Evolutionary conservation across 2,113 vertebrate genomes (phyloP).

Genomic region (Helogale parvula): DNA sequence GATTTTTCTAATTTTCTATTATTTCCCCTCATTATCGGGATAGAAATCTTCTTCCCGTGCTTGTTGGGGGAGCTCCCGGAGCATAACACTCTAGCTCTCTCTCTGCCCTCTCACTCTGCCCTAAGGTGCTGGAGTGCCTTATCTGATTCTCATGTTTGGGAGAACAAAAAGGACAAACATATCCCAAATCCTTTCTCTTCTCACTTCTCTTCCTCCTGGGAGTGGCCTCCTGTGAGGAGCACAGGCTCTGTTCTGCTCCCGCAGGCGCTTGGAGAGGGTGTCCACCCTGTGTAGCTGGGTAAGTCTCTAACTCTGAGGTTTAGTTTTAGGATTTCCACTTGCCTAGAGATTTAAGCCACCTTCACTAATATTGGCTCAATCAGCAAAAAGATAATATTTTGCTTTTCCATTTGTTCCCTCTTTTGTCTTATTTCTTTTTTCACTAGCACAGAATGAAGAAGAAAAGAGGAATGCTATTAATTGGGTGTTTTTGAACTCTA

Average conservation of each 20-base stretch:
- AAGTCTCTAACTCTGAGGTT: not conserved
- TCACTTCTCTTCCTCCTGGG: not conserved
- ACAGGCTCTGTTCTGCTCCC: not conserved
- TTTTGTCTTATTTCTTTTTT: slow-evolving; percentile 12
- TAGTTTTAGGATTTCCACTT: not conserved
- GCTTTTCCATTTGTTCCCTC: not conserved
- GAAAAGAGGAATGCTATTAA: not conserved
- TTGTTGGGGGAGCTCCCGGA: not conserved
- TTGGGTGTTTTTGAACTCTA: not conserved
- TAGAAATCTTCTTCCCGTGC: not conserved
- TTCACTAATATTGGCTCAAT: not conserved
- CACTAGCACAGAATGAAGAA: not conserved
- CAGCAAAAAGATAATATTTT: not conserved
- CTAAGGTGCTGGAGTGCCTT: not conserved
- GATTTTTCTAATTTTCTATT: not conserved
- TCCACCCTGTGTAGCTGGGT: not conserved
- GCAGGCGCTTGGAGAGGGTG: not conserved
- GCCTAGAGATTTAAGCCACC: not conserved
- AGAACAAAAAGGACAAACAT: not conserved
- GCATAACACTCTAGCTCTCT: not conserved
- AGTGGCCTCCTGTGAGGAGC: not conserved
- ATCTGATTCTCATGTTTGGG: not conserved
- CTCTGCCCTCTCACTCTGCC: not conserved
- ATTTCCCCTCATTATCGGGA: not conserved
- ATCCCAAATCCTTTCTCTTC: not conserved